Base-by-base conservation (phyloP, 2,797 vertebrate species). In the Sebastes nivosus region DNA sequence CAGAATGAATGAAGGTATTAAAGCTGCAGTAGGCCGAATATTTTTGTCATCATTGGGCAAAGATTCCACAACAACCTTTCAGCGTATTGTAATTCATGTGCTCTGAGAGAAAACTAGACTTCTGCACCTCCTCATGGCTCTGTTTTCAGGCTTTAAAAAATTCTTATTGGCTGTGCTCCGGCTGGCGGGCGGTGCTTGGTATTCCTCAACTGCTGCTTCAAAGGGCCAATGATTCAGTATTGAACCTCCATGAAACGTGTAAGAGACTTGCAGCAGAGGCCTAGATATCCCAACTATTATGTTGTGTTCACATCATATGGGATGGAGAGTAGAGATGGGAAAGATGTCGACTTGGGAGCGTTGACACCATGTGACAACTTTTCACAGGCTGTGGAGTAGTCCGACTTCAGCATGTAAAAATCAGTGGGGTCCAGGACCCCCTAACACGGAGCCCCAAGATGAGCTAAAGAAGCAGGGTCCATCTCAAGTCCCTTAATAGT, bases 1-100 rank as follows among this genome's bases (percentile, higher is more conserved):
- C 54, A 70, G 65, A 77, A 55, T 42, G 14, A 36, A 75, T 46
- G 30, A 55, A 29, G 14, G 64, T 76, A 57, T 86, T 55, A 50
- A 50, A 20, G 7, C 42, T 20, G 7, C 42, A 50, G 42, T 50
- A 50, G 42, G 42, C 42, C 3, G 7, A 50, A 50, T 18, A 7
- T 50, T 50, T 50, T 50, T 50, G 42, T 16, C 42, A 50, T 50
- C 7, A 50, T 18, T 50, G 16, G 42, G 42, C 42, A 50, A 50
- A 50, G 16, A 50, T 50, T 20, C 42, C 18, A 50, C 16, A 50
- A 50, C 16, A 50, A 50, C 42, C 42, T 50, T 50, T 50, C 42
- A 20, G 42, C 42, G 2, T 50, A 50, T 20, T 50, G 42, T 50
- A 50, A 50, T 50, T 50, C 42, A 50, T 1, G 42, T 46, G 14